A percentile compares a stretch with the other conserved stretches of the same genome.
These are phyloP conservation scores for Tetanocera ferruginea DNA, from an alignment of 2,888 invertebrate genomes.

Conservation along the genomic window DNA sequence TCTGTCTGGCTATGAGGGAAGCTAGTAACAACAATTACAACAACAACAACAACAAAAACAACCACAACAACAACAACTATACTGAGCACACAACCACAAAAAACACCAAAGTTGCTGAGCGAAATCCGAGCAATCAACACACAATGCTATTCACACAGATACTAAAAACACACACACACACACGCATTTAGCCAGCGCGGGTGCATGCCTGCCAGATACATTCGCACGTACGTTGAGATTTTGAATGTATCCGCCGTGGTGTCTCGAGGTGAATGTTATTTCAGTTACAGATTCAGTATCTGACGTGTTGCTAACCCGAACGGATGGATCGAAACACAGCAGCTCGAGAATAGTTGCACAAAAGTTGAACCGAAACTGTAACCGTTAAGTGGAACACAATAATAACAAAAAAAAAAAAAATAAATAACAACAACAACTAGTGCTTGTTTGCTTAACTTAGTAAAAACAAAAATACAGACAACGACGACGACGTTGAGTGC, in stretches of 20 bases:
- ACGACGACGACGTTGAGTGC: neutral
- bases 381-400: conserved; percentile 40
- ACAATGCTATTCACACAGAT: conserved; percentile 3
- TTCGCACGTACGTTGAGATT: conserved; percentile 43
- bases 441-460: conserved; percentile 22
- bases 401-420: conserved; percentile 42
- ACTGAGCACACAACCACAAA: too few species aligned
- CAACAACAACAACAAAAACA: conserved; percentile 40
- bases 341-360: conserved; percentile 42
- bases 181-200: conserved; percentile 46
- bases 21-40: conserved; percentile 49
- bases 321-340: conserved; percentile 67
- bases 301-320: conserved; percentile 69
- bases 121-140: conserved; percentile 37
- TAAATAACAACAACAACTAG: conserved; percentile 20
- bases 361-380: conserved; percentile 27
- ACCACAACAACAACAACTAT: neutral
- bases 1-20: conserved; percentile 34
- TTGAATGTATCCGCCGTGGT: conserved; percentile 51
- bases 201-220: conserved; percentile 35
- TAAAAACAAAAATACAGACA: conserved; percentile 23
- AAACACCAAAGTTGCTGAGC: conserved; percentile 7
- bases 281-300: conserved; percentile 70
- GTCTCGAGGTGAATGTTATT: conserved; percentile 68
- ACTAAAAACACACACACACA: conserved; percentile 8